A percentile compares a stretch with the other conserved stretches of the same genome.
These are phyloP conservation scores for Vireo griseus DNA, from an alignment of 2,797 vertebrate genomes.

Conservation along the genomic window DNA sequence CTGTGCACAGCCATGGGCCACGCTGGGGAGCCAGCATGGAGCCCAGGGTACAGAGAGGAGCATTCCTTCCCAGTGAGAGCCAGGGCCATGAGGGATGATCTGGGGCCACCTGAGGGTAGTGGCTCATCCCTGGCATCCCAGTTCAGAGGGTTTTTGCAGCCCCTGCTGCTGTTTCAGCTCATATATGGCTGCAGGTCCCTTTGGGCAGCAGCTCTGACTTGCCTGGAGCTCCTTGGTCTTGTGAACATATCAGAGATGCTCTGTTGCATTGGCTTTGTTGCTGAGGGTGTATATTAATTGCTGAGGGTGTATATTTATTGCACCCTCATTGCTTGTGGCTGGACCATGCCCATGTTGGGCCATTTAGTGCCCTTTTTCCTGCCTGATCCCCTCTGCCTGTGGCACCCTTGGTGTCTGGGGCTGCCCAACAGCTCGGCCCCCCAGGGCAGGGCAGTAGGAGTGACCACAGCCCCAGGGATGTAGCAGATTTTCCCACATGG, in stretches of 20 bases:
- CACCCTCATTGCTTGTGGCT: neutral
- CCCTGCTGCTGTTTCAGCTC: neutral
- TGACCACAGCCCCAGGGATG: accelerated
- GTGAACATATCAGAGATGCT: neutral
- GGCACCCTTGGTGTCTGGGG: accelerated
- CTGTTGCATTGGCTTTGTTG: accelerated
- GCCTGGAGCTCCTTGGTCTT: neutral
- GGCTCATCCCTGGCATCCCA: neutral
- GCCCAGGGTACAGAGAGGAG: neutral
- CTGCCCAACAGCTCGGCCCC: neutral
- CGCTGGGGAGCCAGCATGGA: accelerated
- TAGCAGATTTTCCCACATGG: accelerated
- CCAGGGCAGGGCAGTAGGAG: neutral
- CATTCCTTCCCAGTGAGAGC: neutral
- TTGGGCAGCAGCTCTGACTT: neutral
- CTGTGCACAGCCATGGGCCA: neutral
- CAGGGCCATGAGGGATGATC: accelerated
- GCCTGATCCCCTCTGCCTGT: accelerated
- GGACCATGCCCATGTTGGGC: neutral
- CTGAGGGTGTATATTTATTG: neutral
- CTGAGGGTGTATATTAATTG: neutral
- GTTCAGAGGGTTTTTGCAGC: neutral
- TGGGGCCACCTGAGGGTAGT: neutral
- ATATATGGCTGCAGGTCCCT: neutral
- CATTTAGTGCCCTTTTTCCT: neutral